Base-by-base conservation (phyloP, 2,797 vertebrate species). In the Lacerta agilis region DNA sequence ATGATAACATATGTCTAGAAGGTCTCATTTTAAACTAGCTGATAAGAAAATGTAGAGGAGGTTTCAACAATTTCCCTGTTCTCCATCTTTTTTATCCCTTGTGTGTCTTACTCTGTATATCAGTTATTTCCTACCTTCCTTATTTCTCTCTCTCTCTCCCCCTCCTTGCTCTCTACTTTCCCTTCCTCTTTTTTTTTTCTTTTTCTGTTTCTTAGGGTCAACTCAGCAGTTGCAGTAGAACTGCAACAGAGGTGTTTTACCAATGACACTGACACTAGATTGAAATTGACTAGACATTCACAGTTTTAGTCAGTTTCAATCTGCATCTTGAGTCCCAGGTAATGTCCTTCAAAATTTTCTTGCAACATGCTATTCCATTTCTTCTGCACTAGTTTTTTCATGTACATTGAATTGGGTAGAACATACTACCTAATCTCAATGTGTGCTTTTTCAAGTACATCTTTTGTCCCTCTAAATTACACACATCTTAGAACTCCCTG, bases 221-320 rank as follows among this genome's bases (percentile, higher is more conserved):
- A 85, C 82, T 81, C 86, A 87, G 71, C 43, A 85, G 76, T 90
- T 76, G 69, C 82, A 90, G 77, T 90, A 87, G 82, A 77, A 85
- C 82, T 90, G 75, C 82, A 87, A 78, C 73, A 85, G 78, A 88
- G 86, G 45, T 85, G 71, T 84, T 82, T 90, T 90, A 85, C 83
- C 83, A 82, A 66, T 88, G 86, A 88, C 36, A 82, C 61, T 88
- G 79, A 81, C 64, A 81, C 61, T 77, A 88, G 86, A 88, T 90
- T 88, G 83, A 88, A 88, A 85, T 88, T 88, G 83, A 87, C 79
- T 87, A 85, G 83, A 84, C 78, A 85, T 5, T 64, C 67, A 78
- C 77, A 90, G 82, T 77, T 81, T 88, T 90, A 90, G 82, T 90
- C 86, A 88, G 72, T 88, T 88, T 90, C 86, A 88, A 81, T 88